Evolutionary conservation across 2,888 invertebrate species (phyloP).

Genomic region (Aporophyla nigra): DNA sequence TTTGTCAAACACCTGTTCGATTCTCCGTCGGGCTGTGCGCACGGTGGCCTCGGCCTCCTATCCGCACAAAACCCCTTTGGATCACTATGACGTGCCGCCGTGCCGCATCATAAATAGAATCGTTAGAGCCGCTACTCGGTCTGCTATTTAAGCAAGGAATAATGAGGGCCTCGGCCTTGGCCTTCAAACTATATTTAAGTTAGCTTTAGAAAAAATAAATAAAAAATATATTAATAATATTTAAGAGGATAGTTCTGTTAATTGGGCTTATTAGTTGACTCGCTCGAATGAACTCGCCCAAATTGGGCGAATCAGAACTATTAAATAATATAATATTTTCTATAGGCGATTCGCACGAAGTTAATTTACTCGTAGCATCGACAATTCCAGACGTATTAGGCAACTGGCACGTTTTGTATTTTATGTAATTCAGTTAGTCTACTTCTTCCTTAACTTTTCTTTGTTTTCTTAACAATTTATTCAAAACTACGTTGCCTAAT

Average conservation of each 20-base stretch:
- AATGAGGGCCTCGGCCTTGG: constrained; percentile 46
- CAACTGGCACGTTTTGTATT: too few relatives aligned
- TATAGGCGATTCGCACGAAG: too few relatives aligned
- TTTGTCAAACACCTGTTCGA: constrained; percentile 67
- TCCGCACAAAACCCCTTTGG: constrained; percentile 78
- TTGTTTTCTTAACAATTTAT: too few relatives aligned
- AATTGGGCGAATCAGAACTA: too few relatives aligned
- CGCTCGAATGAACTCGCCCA: too few relatives aligned
- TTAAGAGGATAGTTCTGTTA: neutral
- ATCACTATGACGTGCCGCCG: constrained; percentile 75
- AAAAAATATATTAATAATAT: neutral
- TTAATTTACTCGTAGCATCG: too few relatives aligned
- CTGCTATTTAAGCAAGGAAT: constrained; percentile 61
- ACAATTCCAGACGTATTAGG: too few relatives aligned
- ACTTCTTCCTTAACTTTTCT: too few relatives aligned
- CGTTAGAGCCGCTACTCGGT: constrained; percentile 69
- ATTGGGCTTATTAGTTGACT: too few relatives aligned
- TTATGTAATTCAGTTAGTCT: too few relatives aligned
- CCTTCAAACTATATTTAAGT: constrained; percentile 4
- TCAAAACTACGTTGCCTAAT: too few relatives aligned
- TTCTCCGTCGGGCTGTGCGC: constrained; percentile 76
- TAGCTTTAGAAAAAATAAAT: neutral
- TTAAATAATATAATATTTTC: too few relatives aligned
- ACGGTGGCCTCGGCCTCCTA: constrained; percentile 70
- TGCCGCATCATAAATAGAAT: constrained; percentile 76